Evolutionary conservation across 2,888 invertebrate species (phyloP).

Genomic region (Caenorhabditis sp.): DNA sequence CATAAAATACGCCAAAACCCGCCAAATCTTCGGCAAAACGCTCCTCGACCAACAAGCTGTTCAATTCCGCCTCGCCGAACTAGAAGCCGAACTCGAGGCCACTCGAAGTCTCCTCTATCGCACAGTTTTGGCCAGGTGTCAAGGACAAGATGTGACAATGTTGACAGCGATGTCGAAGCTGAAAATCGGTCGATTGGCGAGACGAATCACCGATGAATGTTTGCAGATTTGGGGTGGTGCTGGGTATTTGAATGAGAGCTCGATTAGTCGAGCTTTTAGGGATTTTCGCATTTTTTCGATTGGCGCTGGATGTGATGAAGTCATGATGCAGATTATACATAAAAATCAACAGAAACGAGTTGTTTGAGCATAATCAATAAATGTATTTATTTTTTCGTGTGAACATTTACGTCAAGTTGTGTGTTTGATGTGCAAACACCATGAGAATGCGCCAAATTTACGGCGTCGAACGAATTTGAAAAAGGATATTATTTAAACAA

Average conservation of each 20-base stretch:
- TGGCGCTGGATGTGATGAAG: conserved; percentile 76
- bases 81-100: conserved; percentile 75
- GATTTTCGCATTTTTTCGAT: conserved; percentile 75
- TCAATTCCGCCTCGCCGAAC: conserved; percentile 75
- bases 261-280: conserved; percentile 72
- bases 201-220: conserved; percentile 75
- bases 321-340: conserved; percentile 76
- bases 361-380: not conserved
- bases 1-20: conserved; percentile 74
- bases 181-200: conserved; percentile 74
- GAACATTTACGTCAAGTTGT: too few relatives aligned
- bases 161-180: conserved; percentile 76
- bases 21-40: conserved; percentile 61
- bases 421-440: too few relatives aligned
- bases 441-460: too few relatives aligned
- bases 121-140: conserved; percentile 60
- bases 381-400: conserved; percentile 7
- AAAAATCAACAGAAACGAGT: conserved; percentile 72
- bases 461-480: too few relatives aligned
- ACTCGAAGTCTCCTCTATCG: conserved; percentile 74
- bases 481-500: too few relatives aligned
- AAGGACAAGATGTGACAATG: conserved; percentile 74
- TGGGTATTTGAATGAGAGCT: conserved; percentile 75
- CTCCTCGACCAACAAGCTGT: conserved; percentile 71
- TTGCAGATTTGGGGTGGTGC: conserved; percentile 76